These are phyloP conservation scores for Macropodus opercularis DNA, from an alignment of 2,797 vertebrate species.

Conservation along the genomic window DNA sequence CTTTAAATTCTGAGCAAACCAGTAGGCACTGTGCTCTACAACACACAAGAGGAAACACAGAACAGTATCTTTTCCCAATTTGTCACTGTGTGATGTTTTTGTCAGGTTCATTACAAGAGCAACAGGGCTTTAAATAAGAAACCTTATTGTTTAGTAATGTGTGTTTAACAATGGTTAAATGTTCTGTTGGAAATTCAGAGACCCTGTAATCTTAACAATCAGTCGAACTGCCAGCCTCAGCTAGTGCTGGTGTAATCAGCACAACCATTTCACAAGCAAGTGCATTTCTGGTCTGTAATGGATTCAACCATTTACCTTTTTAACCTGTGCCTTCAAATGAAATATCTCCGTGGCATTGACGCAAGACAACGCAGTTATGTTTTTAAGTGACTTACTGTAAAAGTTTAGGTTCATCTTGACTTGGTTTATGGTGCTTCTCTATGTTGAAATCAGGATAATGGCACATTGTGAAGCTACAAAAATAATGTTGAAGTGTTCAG, in stretches of 20 bases:
- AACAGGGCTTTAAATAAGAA: no score
- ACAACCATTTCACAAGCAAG: background rate
- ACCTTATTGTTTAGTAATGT: no score
- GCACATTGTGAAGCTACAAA: background rate
- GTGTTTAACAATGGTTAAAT: no score
- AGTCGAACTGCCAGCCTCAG: background rate
- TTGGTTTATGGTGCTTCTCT: no score
- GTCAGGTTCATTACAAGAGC: no score
- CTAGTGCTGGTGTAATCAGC: slow-evolving; percentile 6
- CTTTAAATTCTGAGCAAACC: no score
- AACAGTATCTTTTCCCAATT: no score
- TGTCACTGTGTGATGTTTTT: no score
- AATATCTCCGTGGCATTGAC: background rate
- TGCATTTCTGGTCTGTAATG: background rate
- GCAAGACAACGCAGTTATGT: background rate
- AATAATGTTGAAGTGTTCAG: slow-evolving; percentile 5
- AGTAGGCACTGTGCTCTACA: no score
- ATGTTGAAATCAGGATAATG: no score
- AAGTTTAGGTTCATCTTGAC: no score
- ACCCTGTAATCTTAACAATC: slow-evolving; percentile 2
- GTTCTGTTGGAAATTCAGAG: slow-evolving; percentile 7
- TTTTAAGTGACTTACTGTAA: background rate
- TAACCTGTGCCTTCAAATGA: background rate
- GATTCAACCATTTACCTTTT: background rate
- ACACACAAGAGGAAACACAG: no score